Evolutionary conservation across 23 tunicate species (phyloP).

Genomic region (Halocynthia aurantium): DNA sequence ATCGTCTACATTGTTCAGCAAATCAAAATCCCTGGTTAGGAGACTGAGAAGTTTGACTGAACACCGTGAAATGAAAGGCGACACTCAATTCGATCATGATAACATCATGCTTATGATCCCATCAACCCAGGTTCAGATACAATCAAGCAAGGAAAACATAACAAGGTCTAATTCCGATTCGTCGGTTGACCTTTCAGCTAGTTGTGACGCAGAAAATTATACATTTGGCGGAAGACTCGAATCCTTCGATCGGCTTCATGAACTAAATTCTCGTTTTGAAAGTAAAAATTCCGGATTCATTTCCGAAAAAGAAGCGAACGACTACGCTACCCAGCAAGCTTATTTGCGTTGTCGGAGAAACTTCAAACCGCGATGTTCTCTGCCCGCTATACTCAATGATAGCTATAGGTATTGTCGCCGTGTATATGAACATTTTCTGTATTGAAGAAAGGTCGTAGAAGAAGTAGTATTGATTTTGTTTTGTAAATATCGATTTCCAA

Average conservation of each 20-base stretch:
- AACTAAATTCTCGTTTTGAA: constrained; percentile 10
- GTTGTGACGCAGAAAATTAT: not conserved
- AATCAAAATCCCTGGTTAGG: constrained; percentile 3
- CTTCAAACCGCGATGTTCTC: constrained; percentile 16
- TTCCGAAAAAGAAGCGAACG: constrained; percentile 14
- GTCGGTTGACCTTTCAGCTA: not conserved
- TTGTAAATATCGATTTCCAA: too few relatives aligned
- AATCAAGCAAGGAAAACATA: not conserved
- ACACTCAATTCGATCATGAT: not conserved
- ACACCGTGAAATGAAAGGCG: constrained; percentile 21
- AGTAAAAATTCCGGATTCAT: not conserved
- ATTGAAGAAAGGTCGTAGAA: too few relatives aligned
- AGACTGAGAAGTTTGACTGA: constrained; percentile 21
- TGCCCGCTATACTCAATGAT: constrained; percentile 23
- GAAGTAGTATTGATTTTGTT: too few relatives aligned
- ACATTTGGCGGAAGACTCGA: not conserved
- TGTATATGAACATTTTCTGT: too few relatives aligned
- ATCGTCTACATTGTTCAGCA: not conserved
- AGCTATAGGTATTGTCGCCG: constrained; percentile 13
- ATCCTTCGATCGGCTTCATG: not conserved
- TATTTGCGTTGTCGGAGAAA: constrained; percentile 14
- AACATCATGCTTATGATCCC: constrained; percentile 16
- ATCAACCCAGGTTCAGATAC: constrained; percentile 10
- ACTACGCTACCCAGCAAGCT: not conserved
- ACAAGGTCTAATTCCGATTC: constrained; percentile 18